Base-by-base conservation (phyloP, 2,888 invertebrate species). In the Lepeophtheirus nordmannii region DNA sequence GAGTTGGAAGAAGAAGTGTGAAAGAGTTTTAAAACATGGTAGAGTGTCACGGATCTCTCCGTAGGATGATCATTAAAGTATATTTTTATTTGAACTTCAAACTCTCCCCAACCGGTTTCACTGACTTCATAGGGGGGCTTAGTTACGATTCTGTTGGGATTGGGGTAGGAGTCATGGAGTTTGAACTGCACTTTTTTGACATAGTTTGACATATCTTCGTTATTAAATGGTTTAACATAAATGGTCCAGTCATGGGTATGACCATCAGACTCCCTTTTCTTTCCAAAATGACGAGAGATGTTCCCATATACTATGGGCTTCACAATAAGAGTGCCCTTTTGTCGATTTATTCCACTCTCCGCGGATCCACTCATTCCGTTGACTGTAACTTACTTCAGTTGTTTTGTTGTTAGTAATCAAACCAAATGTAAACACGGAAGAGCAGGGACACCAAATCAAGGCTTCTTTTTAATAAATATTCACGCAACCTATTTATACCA, bases 191-290 rank as follows among this genome's bases (percentile, higher is more conserved):
- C 85, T 76, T 96, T 94, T 76, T 94, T 94, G 0, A 96, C 85
- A 74, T 92, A 96, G 0, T 82, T 81, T 0, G 92, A 89, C 87
- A 96, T 89, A 72, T 96, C 94, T 76, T 91, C 90, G 71, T 91
- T 90, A 30, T 59, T 66, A 23, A 20, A 96, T 0, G 97, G 92
- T 74, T 92, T 93, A 0, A 96, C 83, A 72, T 94, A 97, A 0
- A 96, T 91, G 1, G 91, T 96, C 98, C 98, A 98, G 72, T 92
- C 88, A 80, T 98, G 98, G 0, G 98, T 98, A 74, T 98, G 97
- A 0, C 94, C 94, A 77, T 97, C 94, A 74, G 93, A 92, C 74
- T 94, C 93, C 1, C 94, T 82, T 75, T 94, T 96, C 74, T 92
- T 90, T 0, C 94, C 94, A 78, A 97, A 94, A 73, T 91, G 92